These are phyloP conservation scores for Bombyx mandarina DNA, from an alignment of 1,140 invertebrate species.

Conservation along the genomic window DNA sequence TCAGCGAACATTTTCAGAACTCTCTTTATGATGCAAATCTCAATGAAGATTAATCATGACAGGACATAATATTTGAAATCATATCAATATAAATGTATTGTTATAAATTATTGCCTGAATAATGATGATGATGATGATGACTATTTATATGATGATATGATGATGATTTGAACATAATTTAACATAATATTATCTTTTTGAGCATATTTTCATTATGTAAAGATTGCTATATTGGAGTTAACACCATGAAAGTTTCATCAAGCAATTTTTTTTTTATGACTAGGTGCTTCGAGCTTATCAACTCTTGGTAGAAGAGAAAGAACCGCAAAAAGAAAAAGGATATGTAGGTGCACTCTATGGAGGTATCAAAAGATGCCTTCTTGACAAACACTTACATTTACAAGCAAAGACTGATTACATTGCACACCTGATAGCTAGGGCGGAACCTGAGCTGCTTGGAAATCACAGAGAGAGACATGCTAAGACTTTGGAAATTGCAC, in stretches of 20 bases:
- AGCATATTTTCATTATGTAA: no score
- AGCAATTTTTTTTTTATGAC: not conserved
- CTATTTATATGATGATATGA: no score
- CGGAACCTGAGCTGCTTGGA: conserved; percentile 90
- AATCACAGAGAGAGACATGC: conserved; percentile 90
- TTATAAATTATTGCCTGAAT: no score
- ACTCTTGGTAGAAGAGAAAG: conserved; percentile 87
- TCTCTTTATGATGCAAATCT: no score
- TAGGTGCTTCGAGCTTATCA: conserved; percentile 84
- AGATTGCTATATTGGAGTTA: no score
- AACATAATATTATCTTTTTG: no score
- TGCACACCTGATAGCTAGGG: conserved; percentile 85
- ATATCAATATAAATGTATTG: no score
- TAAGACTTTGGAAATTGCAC: conserved; percentile 94
- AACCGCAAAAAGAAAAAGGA: conserved; percentile 88
- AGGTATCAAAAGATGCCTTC: conserved; percentile 87
- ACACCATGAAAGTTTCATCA: not conserved
- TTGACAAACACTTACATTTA: conserved; percentile 90
- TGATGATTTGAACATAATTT: no score
- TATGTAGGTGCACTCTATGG: conserved; percentile 89
- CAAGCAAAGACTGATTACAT: conserved; percentile 90
- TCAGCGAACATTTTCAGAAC: no score
- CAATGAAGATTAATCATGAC: no score
- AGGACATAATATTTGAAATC: no score
- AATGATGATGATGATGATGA: no score